A percentile compares a stretch with the other conserved stretches of the same genome.
Conservation (phyloP, 2,797 vertebrate genomes). For the Lithobates pipiens region DNA sequence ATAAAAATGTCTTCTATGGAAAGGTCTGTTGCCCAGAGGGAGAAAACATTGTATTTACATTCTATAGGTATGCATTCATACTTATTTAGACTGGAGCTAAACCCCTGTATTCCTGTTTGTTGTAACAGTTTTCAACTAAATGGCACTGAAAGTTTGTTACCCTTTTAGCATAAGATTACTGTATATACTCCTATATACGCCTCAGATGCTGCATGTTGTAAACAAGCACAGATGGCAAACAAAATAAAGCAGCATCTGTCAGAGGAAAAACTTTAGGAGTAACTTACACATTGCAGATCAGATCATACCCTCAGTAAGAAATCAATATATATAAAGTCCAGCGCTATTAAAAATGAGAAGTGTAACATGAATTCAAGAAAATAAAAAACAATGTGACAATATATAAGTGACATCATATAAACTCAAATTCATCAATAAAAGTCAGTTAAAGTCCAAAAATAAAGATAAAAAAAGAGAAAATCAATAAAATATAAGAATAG, state of each 20-base stretch:
- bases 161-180: neutral
- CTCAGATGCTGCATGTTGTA: constrained; percentile 12
- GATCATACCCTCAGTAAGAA: neutral
- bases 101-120: neutral
- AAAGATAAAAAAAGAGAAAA: no score
- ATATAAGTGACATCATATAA: no score
- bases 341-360: no score
- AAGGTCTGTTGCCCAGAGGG: no score
- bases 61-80: constrained; percentile 6
- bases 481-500: no score
- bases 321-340: no score
- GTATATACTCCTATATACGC: neutral
- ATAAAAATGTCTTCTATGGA: no score
- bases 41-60: no score
- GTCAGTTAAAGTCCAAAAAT: no score
- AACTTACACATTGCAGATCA: constrained; percentile 39
- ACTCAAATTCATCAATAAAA: no score
- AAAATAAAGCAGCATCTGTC: constrained; percentile 36
- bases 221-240: constrained; percentile 39
- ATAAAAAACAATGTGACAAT: no score
- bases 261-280: constrained; percentile 35
- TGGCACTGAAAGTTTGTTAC: neutral
- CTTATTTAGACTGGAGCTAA: neutral
- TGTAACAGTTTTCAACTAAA: neutral
- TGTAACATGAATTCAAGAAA: no score